These are phyloP conservation scores for Melieria picta DNA, from an alignment of 2,888 invertebrate genomes.

Conservation along the genomic window DNA sequence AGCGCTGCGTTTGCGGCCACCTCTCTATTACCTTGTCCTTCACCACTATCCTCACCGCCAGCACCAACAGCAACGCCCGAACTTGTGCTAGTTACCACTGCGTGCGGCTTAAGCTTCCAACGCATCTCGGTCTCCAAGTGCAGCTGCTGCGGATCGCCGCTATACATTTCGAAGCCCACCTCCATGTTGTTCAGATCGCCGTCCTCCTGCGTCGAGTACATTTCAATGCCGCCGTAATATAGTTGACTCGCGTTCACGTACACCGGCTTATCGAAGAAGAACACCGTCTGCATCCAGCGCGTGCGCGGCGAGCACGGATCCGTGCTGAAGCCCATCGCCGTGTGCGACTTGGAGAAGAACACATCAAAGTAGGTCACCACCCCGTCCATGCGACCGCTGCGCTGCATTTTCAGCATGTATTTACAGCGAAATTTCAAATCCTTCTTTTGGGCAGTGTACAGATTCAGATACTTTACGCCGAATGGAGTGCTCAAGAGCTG, in stretches of 20 bases:
- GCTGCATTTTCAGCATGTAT: conserved; percentile 78
- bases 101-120: conserved; percentile 43
- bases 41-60: not conserved
- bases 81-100: not conserved
- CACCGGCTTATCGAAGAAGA: conserved; percentile 94
- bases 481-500: conserved; percentile 71
- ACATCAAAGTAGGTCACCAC: conserved; percentile 97
- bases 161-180: conserved; percentile 43
- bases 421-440: conserved; percentile 90
- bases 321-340: conserved; percentile 94
- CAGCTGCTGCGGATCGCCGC: conserved; percentile 42
- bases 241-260: conserved; percentile 85
- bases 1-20: not conserved
- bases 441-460: conserved; percentile 90
- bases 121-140: conserved; percentile 44
- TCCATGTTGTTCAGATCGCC: conserved; percentile 41
- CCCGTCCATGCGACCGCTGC: conserved; percentile 93
- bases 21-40: not conserved
- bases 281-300: conserved; percentile 95
- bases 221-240: conserved; percentile 47
- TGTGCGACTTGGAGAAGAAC: conserved; percentile 97
- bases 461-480: conserved; percentile 91
- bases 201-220: conserved; percentile 22
- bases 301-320: conserved; percentile 96
- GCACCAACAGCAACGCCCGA: not conserved